Conservation (phyloP, 2,797 vertebrate species). For the Hippocampus kuda region DNA sequence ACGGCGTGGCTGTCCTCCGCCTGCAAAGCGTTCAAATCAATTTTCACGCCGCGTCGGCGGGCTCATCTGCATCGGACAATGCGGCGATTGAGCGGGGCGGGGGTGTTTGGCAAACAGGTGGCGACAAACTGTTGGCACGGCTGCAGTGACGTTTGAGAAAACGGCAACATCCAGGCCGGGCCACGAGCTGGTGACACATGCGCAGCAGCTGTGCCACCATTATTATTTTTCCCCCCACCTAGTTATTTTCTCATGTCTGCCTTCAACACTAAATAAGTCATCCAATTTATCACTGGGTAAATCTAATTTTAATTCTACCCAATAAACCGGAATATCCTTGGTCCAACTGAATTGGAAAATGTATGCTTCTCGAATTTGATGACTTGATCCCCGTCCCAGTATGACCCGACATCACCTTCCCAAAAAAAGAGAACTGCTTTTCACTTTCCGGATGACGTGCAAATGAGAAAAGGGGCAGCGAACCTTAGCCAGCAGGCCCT, state of each 20-base stretch:
- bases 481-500: slow-evolving; percentile 81
- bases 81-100: background rate
- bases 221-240: too few species aligned
- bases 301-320: background rate
- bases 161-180: background rate
- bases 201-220: background rate
- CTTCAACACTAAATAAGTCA: too few species aligned
- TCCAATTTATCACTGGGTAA: background rate
- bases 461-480: background rate
- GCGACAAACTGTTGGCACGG: background rate
- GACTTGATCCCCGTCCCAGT: too few species aligned
- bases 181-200: background rate
- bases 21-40: slow-evolving; percentile 20
- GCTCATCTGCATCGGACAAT: background rate
- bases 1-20: slow-evolving; percentile 74
- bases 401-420: too few species aligned
- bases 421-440: background rate
- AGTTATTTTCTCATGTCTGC: too few species aligned
- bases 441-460: background rate
- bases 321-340: background rate
- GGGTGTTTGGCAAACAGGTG: background rate
- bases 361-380: too few species aligned
- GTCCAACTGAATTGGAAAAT: background rate
- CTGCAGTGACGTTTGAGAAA: background rate
- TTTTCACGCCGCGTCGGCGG: background rate